These are phyloP conservation scores for Axea sp. DNA, from an alignment of 2,888 invertebrate species.

Conservation along the genomic window DNA sequence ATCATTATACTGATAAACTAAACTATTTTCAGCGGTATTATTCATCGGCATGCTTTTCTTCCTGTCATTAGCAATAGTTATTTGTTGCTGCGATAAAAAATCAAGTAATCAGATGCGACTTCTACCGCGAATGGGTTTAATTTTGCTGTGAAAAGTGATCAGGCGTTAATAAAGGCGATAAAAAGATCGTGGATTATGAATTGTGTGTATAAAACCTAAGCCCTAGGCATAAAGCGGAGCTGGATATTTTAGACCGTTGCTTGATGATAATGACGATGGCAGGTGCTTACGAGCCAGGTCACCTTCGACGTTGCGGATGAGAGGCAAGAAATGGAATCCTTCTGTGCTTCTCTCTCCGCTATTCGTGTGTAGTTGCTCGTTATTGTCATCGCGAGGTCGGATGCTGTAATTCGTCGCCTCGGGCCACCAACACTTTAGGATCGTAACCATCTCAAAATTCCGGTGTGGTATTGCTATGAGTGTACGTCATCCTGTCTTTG, in stretches of 20 bases:
- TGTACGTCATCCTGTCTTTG: constrained; percentile 6
- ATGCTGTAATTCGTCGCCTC: constrained; percentile 70
- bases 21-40: constrained; percentile 1
- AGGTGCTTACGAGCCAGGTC: constrained; percentile 75
- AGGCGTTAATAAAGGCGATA: constrained; percentile 43
- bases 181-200: constrained; percentile 39
- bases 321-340: constrained; percentile 27
- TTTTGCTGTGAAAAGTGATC: constrained; percentile 39
- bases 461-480: constrained; percentile 21
- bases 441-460: constrained; percentile 40
- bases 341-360: constrained; percentile 32
- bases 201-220: constrained; percentile 36
- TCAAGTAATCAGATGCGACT: constrained; percentile 33
- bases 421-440: constrained; percentile 55
- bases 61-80: constrained; percentile 5
- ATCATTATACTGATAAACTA: not conserved
- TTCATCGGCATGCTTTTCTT: constrained; percentile 1
- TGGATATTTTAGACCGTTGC: constrained; percentile 71
- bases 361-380: constrained; percentile 58
- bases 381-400: constrained; percentile 66
- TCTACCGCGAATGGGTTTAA: constrained; percentile 19
- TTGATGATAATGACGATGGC: constrained; percentile 77
- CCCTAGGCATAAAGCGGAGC: constrained; percentile 73
- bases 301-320: constrained; percentile 68
- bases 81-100: not conserved